Evolutionary conservation across 2,888 invertebrate species (phyloP).

Genomic region (Eupsilia transversa): DNA sequence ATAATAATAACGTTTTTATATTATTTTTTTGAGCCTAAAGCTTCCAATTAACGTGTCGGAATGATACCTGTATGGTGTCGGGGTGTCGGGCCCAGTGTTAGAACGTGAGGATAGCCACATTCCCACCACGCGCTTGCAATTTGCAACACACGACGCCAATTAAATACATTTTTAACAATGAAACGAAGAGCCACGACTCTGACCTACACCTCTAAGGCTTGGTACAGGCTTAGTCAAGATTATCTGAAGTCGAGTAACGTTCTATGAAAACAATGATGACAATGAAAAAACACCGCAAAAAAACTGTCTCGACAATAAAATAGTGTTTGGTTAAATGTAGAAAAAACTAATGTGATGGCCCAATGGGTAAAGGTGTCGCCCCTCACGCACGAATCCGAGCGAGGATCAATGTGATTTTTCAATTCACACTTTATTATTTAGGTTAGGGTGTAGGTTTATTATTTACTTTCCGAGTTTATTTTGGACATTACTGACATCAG

Average conservation of each 20-base stretch:
- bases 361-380: not conserved
- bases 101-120: slow-evolving; percentile 69
- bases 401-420: no score
- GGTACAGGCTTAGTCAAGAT: not conserved
- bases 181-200: slow-evolving; percentile 64
- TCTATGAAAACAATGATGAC: not conserved
- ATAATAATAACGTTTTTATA: slow-evolving; percentile 24
- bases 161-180: slow-evolving; percentile 75
- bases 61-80: slow-evolving; percentile 36
- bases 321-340: not conserved
- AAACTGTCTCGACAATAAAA: not conserved
- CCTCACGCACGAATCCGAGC: not conserved
- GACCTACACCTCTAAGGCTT: slow-evolving; percentile 46
- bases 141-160: slow-evolving; percentile 78
- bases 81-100: slow-evolving; percentile 54
- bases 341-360: not conserved
- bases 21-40: slow-evolving; percentile 35
- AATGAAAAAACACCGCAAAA: not conserved
- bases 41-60: slow-evolving; percentile 59
- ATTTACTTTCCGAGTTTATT: not conserved
- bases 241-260: not conserved
- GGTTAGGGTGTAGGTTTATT: no score
- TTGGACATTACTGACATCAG: not conserved
- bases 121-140: slow-evolving; percentile 70
- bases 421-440: no score